Conservation (phyloP, 2,113 vertebrate genomes). For the Choloepus hoffmanni region DNA sequence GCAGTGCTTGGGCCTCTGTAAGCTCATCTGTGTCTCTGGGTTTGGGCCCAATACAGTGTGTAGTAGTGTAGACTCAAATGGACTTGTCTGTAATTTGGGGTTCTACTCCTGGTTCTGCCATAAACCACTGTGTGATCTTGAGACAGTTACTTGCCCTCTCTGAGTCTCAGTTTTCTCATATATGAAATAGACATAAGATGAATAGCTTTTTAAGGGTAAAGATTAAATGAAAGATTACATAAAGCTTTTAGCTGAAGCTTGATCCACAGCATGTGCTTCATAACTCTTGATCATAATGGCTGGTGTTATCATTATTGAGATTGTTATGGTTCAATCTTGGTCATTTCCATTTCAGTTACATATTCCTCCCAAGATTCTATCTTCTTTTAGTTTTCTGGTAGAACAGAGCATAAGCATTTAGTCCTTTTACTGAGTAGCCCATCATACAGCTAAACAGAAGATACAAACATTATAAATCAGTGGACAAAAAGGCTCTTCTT, state of each 20-base stretch:
- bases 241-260: neutral
- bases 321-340: neutral
- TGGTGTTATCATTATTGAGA: neutral
- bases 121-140: neutral
- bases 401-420: neutral
- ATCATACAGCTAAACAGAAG: neutral
- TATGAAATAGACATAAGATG: neutral
- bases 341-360: neutral
- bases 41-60: neutral
- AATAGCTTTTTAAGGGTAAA: neutral
- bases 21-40: neutral
- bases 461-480: neutral
- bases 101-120: slow-evolving; percentile 33
- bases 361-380: neutral
- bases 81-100: neutral
- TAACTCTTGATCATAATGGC: neutral
- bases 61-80: neutral
- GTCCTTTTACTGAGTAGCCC: neutral
- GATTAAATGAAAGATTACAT: neutral
- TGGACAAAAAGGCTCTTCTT: neutral
- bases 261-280: neutral
- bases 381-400: slow-evolving; percentile 30
- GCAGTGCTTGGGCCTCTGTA: neutral
- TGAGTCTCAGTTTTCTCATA: neutral
- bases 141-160: neutral